phyloP scores from a whole-genome alignment of 1,140 invertebrate genomes.

The Drosophila bipectinata region DNA sequence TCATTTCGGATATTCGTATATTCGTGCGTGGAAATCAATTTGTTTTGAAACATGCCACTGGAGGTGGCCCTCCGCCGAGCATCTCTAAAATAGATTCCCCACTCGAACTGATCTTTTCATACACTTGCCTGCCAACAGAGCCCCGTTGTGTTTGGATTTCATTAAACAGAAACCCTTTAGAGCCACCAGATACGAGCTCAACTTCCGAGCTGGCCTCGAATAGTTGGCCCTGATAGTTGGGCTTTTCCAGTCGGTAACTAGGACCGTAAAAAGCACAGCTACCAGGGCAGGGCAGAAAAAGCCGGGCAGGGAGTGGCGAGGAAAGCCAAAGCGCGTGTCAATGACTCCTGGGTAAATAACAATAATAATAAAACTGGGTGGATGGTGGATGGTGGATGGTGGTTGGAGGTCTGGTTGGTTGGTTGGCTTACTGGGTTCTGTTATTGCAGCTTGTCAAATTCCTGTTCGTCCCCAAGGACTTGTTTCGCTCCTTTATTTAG shows the following conservation, averaged over 20 bases:
- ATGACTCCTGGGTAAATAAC: constrained; percentile 34
- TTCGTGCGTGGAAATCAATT: constrained; percentile 41
- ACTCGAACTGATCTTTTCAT: background rate
- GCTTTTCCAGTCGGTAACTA: background rate
- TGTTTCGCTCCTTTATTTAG: constrained; percentile 7
- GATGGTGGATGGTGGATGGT: too few relatives aligned
- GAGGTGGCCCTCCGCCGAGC: too few relatives aligned
- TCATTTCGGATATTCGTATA: constrained; percentile 31
- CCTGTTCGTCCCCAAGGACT: constrained; percentile 1
- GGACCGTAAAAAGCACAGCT: background rate
- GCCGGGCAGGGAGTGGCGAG: background rate
- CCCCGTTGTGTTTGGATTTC: background rate
- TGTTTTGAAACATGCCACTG: background rate
- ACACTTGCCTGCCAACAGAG: background rate
- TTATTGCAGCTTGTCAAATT: constrained; percentile 37
- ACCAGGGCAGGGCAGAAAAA: background rate
- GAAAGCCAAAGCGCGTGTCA: constrained; percentile 25
- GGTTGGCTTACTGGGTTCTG: background rate
- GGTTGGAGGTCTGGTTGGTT: background rate
- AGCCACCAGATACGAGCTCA: background rate
- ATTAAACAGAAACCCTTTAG: background rate
- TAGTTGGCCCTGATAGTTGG: background rate
- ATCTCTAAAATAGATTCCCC: too few relatives aligned
- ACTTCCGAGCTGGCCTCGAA: background rate
- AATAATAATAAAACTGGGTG: constrained; percentile 23